A percentile compares a stretch with the other conserved stretches of the same genome.
Evolutionary conservation across 2,888 invertebrate genomes (phyloP).

Genomic region (Mythimna loreyi): DNA sequence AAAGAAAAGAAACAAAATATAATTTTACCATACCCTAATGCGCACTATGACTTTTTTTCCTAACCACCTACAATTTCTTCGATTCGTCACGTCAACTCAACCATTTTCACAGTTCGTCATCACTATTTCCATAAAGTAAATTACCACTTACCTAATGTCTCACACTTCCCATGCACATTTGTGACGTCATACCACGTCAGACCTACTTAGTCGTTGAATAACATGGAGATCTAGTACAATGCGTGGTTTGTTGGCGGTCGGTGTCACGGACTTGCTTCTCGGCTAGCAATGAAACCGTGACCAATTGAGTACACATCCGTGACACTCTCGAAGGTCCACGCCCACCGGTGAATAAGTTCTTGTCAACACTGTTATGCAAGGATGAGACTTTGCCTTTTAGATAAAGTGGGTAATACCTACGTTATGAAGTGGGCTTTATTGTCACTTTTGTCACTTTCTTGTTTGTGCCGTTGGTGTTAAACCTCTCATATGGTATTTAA

Average conservation of each 20-base stretch:
- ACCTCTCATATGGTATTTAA: too few species aligned
- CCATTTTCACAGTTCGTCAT: neutral
- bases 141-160: constrained; percentile 5
- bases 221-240: constrained; percentile 6
- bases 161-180: constrained; percentile 33
- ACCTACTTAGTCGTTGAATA: constrained; percentile 13
- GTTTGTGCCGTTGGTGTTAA: too few species aligned
- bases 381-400: neutral
- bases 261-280: constrained; percentile 26
- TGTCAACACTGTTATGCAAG: constrained; percentile 27
- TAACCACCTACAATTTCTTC: neutral
- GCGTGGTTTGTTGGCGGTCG: constrained; percentile 9
- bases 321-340: constrained; percentile 33
- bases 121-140: neutral
- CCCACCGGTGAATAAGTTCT: neutral
- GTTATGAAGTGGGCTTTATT: neutral
- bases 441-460: too few species aligned
- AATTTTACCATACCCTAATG: too few species aligned
- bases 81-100: constrained; percentile 13
- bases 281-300: constrained; percentile 25
- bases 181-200: constrained; percentile 6
- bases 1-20: too few species aligned
- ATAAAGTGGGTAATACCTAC: neutral
- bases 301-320: constrained; percentile 47
- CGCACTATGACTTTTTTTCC: neutral